Base-by-base conservation (phyloP, 37 sponge, comb jelly and placozoan species). In the Beroe ovata region DNA sequence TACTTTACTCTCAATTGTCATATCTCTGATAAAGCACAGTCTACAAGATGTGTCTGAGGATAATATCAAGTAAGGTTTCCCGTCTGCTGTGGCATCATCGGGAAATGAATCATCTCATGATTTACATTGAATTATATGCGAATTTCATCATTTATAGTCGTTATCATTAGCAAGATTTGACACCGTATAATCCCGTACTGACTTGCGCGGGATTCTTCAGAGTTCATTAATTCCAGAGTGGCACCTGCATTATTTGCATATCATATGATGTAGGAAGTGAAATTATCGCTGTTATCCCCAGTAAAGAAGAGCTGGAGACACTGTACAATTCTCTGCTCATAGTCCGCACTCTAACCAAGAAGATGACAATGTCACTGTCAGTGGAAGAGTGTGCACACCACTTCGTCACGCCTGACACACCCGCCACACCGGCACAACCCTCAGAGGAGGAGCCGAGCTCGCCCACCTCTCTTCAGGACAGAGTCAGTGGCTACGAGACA, bases 261-360 rank as follows among this genome's bases (percentile, higher is more conserved):
- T n/a, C n/a, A n/a, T n/a, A n/a, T n/a, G n/a, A n/a, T n/a, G n/a
- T n/a, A n/a, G n/a, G n/a, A n/a, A n/a, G n/a, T n/a, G n/a, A n/a
- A n/a, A n/a, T n/a, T n/a, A n/a, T n/a, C n/a, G n/a, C n/a, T n/a
- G n/a, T n/a, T n/a, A n/a, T n/a, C n/a, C n/a, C n/a, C 69, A 66
- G 35, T 4, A 66, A 35, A n/a, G 84, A 77, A 4, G 84, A 39
- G 42, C n/a, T 39, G n/a, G 84, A 77, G 54, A 42, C 84, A 1
- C 42, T 77, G 8, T 77, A 42, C 84, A 77, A 77, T 35, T 77
- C 84, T 41, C 84, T 77, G 16, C 84, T 77, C 1, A 77, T 77
- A 33, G 4, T 77, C 14, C 26, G 54, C 4, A 77, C 84, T 25
- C 54, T 77, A n/a, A 42, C 54, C 26, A 77, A 77, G 54, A 20